Evolutionary conservation across 2,888 invertebrate species (phyloP).

Genomic region (Abrostola tripartita): DNA sequence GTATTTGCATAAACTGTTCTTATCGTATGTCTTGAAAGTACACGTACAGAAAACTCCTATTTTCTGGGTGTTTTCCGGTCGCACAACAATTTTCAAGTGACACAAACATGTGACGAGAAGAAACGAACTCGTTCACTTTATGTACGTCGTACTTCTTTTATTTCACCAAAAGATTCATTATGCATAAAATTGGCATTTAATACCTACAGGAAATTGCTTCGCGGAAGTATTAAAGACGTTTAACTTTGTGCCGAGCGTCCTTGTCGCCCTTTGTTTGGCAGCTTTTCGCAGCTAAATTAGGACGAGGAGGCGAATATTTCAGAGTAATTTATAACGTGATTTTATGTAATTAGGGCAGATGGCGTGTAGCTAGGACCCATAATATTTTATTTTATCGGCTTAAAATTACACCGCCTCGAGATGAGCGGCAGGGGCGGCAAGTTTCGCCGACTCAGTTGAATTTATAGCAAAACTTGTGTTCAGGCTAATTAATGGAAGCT

Average conservation of each 20-base stretch:
- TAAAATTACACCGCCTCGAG: conserved; percentile 79
- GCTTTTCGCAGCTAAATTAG: conserved; percentile 75
- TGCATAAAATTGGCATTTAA: conserved; percentile 75
- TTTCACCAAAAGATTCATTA: conserved; percentile 70
- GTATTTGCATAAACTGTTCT: conserved; percentile 68
- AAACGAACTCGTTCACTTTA: conserved; percentile 38
- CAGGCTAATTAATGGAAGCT: conserved; percentile 86
- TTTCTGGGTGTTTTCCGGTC: conserved; percentile 63
- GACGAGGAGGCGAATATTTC: conserved; percentile 75
- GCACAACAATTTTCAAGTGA: conserved; percentile 55
- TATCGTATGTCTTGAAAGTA: conserved; percentile 65
- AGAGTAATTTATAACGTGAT: conserved; percentile 81
- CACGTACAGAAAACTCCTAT: conserved; percentile 61
- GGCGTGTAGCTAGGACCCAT: conserved; percentile 74
- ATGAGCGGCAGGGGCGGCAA: conserved; percentile 81
- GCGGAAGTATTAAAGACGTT: conserved; percentile 76
- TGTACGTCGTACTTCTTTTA: conserved; percentile 48
- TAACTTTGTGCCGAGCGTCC: conserved; percentile 72
- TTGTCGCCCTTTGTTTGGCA: conserved; percentile 78
- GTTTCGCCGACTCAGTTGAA: conserved; percentile 80
- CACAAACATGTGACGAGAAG: conserved; percentile 38
- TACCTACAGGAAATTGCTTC: conserved; percentile 72
- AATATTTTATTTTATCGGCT: conserved; percentile 87
- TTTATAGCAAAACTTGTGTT: conserved; percentile 87
- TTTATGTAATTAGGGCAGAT: conserved; percentile 81